Percentiles rank a stretch among this genome's conserved stretches.
Evolutionary conservation across 2,888 invertebrate genomes (phyloP).

Genomic region (Gari tellinella): DNA sequence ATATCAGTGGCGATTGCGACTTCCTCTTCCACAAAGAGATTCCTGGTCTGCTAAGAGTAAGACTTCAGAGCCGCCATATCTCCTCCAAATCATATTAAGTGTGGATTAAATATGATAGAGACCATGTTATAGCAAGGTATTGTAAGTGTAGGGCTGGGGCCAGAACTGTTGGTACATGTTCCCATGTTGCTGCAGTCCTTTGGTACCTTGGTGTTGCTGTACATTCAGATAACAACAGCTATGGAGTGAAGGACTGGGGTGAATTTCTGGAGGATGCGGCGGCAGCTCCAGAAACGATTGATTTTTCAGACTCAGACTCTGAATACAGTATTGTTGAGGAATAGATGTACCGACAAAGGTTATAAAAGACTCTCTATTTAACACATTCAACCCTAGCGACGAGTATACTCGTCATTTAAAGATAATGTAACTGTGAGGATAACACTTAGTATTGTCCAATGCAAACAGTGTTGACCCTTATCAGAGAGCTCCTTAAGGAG

Average conservation of each 20-base stretch:
- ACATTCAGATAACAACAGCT: background rate
- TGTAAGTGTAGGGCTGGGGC: slow-evolving; percentile 47
- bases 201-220: slow-evolving; percentile 32
- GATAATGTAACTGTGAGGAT: too few relatives aligned
- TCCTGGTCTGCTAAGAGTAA: too few relatives aligned
- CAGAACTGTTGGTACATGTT: slow-evolving; percentile 33
- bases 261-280: slow-evolving; percentile 23
- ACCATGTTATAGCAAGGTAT: slow-evolving; percentile 32
- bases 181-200: slow-evolving; percentile 36
- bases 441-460: too few relatives aligned
- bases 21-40: too few relatives aligned
- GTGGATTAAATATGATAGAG: slow-evolving; percentile 32
- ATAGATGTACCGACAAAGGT: too few relatives aligned
- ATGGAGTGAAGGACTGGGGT: slow-evolving; percentile 36
- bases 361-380: too few relatives aligned
- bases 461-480: too few relatives aligned
- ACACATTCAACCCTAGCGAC: too few relatives aligned
- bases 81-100: slow-evolving; percentile 30
- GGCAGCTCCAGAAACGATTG: slow-evolving; percentile 19
- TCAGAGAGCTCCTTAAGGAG: too few relatives aligned
- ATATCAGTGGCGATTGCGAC: slow-evolving; percentile 20
- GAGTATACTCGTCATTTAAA: too few relatives aligned
- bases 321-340: slow-evolving; percentile 16
- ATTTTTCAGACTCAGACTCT: slow-evolving; percentile 26
- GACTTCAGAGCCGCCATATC: slow-evolving; percentile 43